phyloP scores from a whole-genome alignment of 2,888 invertebrate species.

The Hypena proboscidalis region DNA sequence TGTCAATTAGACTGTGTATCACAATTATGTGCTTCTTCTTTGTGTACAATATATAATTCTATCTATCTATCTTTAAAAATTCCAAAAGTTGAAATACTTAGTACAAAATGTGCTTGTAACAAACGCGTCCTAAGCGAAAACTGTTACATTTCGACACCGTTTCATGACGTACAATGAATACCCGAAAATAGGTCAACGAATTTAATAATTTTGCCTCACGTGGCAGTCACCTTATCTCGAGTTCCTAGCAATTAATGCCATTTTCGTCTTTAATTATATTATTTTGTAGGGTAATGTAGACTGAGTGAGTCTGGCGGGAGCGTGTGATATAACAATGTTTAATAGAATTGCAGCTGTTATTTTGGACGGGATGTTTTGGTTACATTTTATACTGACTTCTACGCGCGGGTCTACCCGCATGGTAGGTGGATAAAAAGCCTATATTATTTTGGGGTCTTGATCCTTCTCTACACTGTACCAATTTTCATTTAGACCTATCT shows the following conservation, averaged over 20 bases:
- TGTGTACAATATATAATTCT: too few relatives aligned
- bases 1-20: too few relatives aligned
- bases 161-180: slow-evolving; percentile 26
- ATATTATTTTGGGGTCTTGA: too few relatives aligned
- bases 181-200: slow-evolving; percentile 55
- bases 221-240: slow-evolving; percentile 38
- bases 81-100: neutral
- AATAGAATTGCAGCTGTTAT: neutral
- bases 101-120: neutral
- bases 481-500: too few relatives aligned
- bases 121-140: slow-evolving; percentile 18
- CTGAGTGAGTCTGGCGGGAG: slow-evolving; percentile 7
- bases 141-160: slow-evolving; percentile 28
- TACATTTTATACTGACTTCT: too few relatives aligned
- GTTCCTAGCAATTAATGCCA: slow-evolving; percentile 48
- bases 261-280: slow-evolving; percentile 35
- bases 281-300: slow-evolving; percentile 20
- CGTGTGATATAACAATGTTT: neutral
- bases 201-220: slow-evolving; percentile 54
- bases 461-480: too few relatives aligned
- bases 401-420: too few relatives aligned
- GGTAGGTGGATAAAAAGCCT: too few relatives aligned
- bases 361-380: too few relatives aligned
- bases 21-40: too few relatives aligned
- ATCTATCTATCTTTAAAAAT: too few relatives aligned